phyloP scores from a whole-genome alignment of 2,888 invertebrate genomes.

The Pachymerium ferrugineum region DNA sequence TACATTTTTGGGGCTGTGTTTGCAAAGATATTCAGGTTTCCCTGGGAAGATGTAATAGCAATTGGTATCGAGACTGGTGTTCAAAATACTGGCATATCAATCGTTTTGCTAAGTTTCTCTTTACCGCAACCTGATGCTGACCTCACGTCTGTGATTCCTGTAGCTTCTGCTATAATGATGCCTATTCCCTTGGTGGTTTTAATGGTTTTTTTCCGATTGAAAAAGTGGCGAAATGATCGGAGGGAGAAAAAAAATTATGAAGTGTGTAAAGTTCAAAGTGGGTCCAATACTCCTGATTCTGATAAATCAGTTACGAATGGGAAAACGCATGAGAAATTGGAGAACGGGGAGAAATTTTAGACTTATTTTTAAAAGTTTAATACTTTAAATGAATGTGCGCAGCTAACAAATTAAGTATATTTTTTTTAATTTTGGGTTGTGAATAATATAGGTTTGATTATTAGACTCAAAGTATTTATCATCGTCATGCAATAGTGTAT shows the following conservation, averaged over 20 bases:
- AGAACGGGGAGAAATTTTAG: not conserved
- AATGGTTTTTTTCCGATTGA: slow-evolving; percentile 9
- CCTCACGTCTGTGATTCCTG: slow-evolving; percentile 83
- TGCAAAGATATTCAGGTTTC: slow-evolving; percentile 59
- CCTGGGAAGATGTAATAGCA: slow-evolving; percentile 66
- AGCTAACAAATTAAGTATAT: no score
- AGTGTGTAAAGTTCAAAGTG: not conserved
- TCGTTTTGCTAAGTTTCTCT: slow-evolving; percentile 75
- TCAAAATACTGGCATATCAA: slow-evolving; percentile 88
- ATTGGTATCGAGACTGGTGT: slow-evolving; percentile 89
- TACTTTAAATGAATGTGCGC: no score
- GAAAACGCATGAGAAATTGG: not conserved
- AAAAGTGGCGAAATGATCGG: not conserved
- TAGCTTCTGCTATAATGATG: slow-evolving; percentile 87
- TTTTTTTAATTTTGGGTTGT: no score
- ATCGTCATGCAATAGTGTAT: not conserved
- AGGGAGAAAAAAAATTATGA: not conserved
- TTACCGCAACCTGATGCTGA: slow-evolving; percentile 80
- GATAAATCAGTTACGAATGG: not conserved
- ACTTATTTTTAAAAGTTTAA: no score
- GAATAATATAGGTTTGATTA: no score
- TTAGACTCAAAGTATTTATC: no score
- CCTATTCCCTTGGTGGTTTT: slow-evolving; percentile 66
- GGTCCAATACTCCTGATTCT: slow-evolving; percentile 4
- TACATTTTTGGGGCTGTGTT: slow-evolving; percentile 63